Conservation (phyloP, 2,113 vertebrate genomes). For the Crotophaga sulcirostris region DNA sequence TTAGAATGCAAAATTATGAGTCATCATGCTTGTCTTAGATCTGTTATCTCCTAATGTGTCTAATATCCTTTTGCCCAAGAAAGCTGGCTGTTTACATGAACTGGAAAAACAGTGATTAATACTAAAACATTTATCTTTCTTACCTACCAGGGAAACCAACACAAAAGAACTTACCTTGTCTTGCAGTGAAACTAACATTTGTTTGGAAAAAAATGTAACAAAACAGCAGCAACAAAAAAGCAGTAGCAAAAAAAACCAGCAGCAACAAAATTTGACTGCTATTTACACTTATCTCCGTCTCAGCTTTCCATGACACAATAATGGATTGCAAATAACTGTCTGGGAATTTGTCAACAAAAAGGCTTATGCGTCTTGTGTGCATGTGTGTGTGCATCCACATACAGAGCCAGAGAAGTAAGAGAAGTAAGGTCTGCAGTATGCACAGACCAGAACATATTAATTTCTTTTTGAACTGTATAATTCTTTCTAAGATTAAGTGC, state of each 20-base stretch:
- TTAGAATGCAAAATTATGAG: not conserved
- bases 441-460: not conserved
- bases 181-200: not conserved
- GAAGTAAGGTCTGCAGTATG: not conserved
- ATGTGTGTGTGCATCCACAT: no score
- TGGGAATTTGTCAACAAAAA: not conserved
- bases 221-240: not conserved
- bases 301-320: not conserved
- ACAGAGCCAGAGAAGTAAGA: not conserved
- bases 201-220: not conserved
- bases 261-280: not conserved
- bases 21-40: not conserved
- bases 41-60: not conserved
- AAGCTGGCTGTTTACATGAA: not conserved
- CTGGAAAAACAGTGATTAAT: not conserved
- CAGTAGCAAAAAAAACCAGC: no score
- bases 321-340: not conserved
- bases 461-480: not conserved
- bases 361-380: rapidly evolving
- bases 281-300: not conserved
- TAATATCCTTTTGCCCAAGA: not conserved
- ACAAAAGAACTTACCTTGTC: not conserved
- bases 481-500: not conserved
- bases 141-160: not conserved
- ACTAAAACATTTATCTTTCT: not conserved